A percentile compares a stretch with the other conserved stretches of the same genome.
Conservation (phyloP, 2,113 vertebrate species). For the Muscicapa adusta region DNA sequence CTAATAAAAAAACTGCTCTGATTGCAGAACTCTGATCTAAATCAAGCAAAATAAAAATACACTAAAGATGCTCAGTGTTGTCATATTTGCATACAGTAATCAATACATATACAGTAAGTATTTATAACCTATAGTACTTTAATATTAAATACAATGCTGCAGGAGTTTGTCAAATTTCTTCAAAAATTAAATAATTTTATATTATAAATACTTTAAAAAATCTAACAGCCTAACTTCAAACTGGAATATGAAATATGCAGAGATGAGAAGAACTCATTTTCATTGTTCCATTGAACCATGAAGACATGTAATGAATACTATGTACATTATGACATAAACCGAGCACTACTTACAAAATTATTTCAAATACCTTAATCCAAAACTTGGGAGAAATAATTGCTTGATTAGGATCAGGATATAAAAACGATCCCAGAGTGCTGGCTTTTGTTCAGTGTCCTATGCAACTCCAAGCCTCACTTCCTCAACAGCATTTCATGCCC, state of each 20-base stretch:
- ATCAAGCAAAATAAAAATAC: not conserved
- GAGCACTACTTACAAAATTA: not conserved
- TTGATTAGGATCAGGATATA: not conserved
- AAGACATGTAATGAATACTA: not conserved
- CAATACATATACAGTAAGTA: not conserved
- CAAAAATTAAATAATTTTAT: accelerated
- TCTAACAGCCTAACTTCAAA: not conserved
- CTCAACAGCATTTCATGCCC: not conserved
- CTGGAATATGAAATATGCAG: not conserved
- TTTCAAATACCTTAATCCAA: not conserved
- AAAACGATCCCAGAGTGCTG: not conserved
- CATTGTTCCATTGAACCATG: not conserved
- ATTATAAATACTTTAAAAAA: not conserved
- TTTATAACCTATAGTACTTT: not conserved
- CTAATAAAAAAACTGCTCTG: not conserved
- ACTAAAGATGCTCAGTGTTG: not conserved
- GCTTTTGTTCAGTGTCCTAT: not conserved
- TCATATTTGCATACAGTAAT: not conserved
- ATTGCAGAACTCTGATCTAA: not conserved
- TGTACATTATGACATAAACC: not conserved
- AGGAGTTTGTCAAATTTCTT: not conserved
- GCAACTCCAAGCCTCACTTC: not conserved
- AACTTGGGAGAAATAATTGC: not conserved
- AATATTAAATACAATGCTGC: not conserved
- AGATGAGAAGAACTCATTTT: not conserved